Conservation (phyloP, 2,888 invertebrate genomes). For the Coenonympha glycerion region DNA sequence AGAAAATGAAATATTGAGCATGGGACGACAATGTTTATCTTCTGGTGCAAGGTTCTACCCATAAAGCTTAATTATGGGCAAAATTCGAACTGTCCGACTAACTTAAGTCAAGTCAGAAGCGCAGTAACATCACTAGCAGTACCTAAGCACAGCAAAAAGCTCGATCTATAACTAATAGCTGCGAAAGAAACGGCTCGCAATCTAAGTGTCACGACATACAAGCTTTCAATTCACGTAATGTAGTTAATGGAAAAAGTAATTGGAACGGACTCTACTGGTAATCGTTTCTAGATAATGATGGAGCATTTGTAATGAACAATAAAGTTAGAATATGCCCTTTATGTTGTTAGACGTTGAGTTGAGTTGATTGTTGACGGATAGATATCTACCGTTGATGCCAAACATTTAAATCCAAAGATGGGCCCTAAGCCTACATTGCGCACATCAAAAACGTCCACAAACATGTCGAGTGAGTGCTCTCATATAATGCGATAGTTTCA, state of each 20-base stretch:
- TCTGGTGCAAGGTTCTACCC: too few species aligned
- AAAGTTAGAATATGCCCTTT: not conserved
- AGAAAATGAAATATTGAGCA: too few species aligned
- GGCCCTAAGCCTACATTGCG: too few species aligned
- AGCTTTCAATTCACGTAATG: conserved; percentile 12
- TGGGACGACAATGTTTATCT: too few species aligned
- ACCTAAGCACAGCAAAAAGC: conserved; percentile 16
- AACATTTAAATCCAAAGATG: too few species aligned
- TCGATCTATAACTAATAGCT: conserved; percentile 21
- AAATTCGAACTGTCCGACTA: too few species aligned
- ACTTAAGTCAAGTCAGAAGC: not conserved
- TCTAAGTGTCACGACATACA: conserved; percentile 22
- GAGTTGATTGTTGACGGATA: not conserved
- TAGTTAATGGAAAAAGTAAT: conserved; percentile 17
- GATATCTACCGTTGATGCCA: too few species aligned
- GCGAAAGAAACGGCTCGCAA: conserved; percentile 22
- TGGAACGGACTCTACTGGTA: conserved; percentile 13
- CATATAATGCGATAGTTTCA: too few species aligned
- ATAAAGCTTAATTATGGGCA: too few species aligned
- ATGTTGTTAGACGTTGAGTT: not conserved
- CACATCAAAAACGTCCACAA: too few species aligned
- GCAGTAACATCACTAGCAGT: not conserved
- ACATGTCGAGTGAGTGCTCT: too few species aligned
- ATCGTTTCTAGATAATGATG: conserved; percentile 8
- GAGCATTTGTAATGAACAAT: conserved; percentile 1